phyloP scores from a whole-genome alignment of 2,113 vertebrate species.

The Odobenus rosmarus region DNA sequence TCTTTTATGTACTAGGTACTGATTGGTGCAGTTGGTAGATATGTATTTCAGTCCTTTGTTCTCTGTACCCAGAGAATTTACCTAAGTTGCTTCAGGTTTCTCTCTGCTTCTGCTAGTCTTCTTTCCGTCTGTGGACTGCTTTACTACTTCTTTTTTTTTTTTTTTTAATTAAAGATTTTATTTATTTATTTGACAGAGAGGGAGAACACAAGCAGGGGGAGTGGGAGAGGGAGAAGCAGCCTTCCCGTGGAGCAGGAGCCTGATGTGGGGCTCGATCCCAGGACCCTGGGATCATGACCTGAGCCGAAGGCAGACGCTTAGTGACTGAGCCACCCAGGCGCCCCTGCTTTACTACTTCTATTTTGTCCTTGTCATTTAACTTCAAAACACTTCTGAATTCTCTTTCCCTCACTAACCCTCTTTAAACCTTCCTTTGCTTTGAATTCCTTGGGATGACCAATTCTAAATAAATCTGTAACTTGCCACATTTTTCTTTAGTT shows the following conservation, averaged over 20 bases:
- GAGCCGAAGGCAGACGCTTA: too few relatives aligned
- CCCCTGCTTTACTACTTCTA: neutral
- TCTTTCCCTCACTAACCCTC: neutral
- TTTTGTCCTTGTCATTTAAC: slow-evolving; percentile 29
- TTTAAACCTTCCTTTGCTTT: neutral
- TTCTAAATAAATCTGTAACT: slow-evolving; percentile 2
- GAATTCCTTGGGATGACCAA: neutral
- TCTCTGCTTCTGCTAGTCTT: neutral
- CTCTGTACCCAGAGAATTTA: neutral
- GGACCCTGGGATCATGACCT: too few relatives aligned
- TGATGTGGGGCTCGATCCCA: too few relatives aligned
- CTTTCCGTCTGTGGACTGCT: neutral
- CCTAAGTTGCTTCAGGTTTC: neutral
- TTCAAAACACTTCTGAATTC: neutral
- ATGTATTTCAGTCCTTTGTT: neutral
- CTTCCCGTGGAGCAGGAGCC: too few relatives aligned
- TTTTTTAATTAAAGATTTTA: neutral
- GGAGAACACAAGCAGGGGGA: too few relatives aligned
- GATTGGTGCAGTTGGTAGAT: neutral
- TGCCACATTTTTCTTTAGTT: neutral
- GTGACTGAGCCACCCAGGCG: too few relatives aligned
- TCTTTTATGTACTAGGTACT: neutral
- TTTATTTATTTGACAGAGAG: too few relatives aligned
- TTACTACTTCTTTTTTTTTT: slow-evolving; percentile 12
- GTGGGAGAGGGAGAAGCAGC: too few relatives aligned